Conservation (phyloP, 2,888 invertebrate genomes). For the Anoncus sp. region DNA sequence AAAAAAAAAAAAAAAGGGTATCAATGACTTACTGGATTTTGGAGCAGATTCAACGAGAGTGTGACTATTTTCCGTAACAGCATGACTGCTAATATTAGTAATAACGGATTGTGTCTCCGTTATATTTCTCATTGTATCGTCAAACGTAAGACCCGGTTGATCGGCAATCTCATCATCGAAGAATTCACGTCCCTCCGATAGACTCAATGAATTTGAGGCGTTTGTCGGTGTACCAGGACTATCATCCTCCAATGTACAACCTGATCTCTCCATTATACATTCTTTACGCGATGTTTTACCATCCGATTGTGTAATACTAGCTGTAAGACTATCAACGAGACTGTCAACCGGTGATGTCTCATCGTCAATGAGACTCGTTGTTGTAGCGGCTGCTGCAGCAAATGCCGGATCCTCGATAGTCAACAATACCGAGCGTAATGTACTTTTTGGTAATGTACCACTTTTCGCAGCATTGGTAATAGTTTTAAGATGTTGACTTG, state of each 20-base stretch:
- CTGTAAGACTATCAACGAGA: slow-evolving; percentile 88
- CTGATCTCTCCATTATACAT: slow-evolving; percentile 81
- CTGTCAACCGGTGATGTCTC: slow-evolving; percentile 94
- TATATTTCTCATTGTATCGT: slow-evolving; percentile 84
- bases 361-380: slow-evolving; percentile 90
- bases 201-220: slow-evolving; percentile 89
- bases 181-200: slow-evolving; percentile 93
- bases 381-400: slow-evolving; percentile 88
- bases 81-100: slow-evolving; percentile 67
- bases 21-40: slow-evolving; percentile 75
- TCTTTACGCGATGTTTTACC: slow-evolving; percentile 83
- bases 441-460: slow-evolving; percentile 75
- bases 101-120: slow-evolving; percentile 68
- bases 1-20: neutral
- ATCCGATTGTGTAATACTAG: slow-evolving; percentile 81
- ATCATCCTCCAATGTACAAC: slow-evolving; percentile 80
- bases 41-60: slow-evolving; percentile 79
- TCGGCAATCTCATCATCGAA: slow-evolving; percentile 96
- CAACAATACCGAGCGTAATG: slow-evolving; percentile 84
- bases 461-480: slow-evolving; percentile 73
- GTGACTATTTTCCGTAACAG: slow-evolving; percentile 79
- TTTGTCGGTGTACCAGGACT: slow-evolving; percentile 92
- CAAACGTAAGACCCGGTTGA: slow-evolving; percentile 93
- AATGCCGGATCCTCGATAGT: slow-evolving; percentile 91
- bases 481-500: slow-evolving; percentile 74